Evolutionary conservation across 2,888 invertebrate species (phyloP).

Genomic region (Lymantria dispar): DNA sequence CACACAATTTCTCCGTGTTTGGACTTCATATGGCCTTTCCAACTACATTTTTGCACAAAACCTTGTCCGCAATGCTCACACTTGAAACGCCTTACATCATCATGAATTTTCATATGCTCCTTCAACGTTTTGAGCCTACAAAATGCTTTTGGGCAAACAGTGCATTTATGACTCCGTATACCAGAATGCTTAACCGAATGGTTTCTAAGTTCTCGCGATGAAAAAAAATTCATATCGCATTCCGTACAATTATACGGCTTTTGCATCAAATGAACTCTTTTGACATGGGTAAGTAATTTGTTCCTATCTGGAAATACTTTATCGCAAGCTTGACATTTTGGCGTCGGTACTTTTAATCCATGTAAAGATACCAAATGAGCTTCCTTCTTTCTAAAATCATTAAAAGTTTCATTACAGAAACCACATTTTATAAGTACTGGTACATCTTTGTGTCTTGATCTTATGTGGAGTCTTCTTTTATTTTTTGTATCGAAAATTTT

Average conservation of each 20-base stretch:
- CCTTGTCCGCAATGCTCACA: conserved; percentile 39
- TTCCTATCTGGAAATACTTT: conserved; percentile 69
- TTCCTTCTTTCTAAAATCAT: conserved; percentile 59
- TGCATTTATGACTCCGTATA: conserved; percentile 49
- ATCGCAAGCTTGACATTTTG: conserved; percentile 69
- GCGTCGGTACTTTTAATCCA: conserved; percentile 35
- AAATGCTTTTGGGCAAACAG: conserved; percentile 53
- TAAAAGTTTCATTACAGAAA: conserved; percentile 53
- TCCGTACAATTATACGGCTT: conserved; percentile 24
- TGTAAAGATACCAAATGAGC: conserved; percentile 54
- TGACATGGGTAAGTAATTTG: conserved; percentile 65
- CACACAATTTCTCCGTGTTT: conserved; percentile 21
- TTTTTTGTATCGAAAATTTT: conserved; percentile 42
- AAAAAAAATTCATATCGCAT: conserved; percentile 20
- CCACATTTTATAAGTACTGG: conserved; percentile 45
- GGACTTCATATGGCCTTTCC: conserved; percentile 40
- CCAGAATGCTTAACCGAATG: conserved; percentile 64
- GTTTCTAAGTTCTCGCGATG: conserved; percentile 46
- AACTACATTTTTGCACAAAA: conserved; percentile 49
- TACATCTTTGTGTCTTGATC: conserved; percentile 31
- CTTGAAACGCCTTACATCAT: conserved; percentile 37
- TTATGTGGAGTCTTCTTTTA: conserved; percentile 40
- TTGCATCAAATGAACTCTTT: conserved; percentile 47
- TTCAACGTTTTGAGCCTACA: conserved; percentile 34
- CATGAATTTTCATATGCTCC: conserved; percentile 48